Conservation (phyloP, 2,113 vertebrate genomes). For the Brachyhypopomus occidentalis region DNA sequence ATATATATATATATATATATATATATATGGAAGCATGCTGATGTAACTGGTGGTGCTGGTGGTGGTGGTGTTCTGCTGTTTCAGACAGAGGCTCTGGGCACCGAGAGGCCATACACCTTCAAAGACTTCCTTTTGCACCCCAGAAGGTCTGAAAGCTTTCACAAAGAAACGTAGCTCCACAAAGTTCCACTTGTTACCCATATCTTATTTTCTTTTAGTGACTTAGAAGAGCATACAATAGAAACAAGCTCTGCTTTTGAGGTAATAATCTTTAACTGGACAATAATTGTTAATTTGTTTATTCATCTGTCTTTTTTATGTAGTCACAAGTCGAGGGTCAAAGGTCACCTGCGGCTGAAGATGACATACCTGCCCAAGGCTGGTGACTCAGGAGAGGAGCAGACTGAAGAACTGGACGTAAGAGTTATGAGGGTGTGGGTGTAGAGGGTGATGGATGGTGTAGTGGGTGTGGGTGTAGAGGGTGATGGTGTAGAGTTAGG, state of each 20-base stretch:
- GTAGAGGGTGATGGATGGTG: too few species aligned
- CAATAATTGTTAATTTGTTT: background rate
- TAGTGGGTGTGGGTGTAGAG: too few species aligned
- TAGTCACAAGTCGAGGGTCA: slow-evolving; percentile 95
- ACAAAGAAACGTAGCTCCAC: too few species aligned
- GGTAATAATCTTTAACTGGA: too few species aligned
- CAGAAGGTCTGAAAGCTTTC: slow-evolving; percentile 81
- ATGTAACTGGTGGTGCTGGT: too few species aligned
- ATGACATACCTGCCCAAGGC: slow-evolving; percentile 96
- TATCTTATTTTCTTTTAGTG: background rate
- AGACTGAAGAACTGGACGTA: slow-evolving; percentile 88
- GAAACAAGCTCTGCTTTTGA: too few species aligned
- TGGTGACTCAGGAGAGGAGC: slow-evolving; percentile 85
- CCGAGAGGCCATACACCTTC: slow-evolving; percentile 94
- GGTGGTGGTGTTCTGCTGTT: slow-evolving; percentile 61
- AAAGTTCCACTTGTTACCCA: background rate
- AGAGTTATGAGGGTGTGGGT: slow-evolving; percentile 46
- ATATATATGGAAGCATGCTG: background rate
- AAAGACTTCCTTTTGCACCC: slow-evolving; percentile 98
- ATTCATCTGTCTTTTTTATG: background rate
- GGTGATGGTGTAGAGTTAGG: too few species aligned
- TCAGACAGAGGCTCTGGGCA: slow-evolving; percentile 93
- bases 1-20: slow-evolving; percentile 34
- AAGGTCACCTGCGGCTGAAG: slow-evolving; percentile 95
- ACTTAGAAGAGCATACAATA: too few species aligned